phyloP scores from a whole-genome alignment of 2,888 invertebrate genomes.

The Drosophila cyrtoloma region DNA sequence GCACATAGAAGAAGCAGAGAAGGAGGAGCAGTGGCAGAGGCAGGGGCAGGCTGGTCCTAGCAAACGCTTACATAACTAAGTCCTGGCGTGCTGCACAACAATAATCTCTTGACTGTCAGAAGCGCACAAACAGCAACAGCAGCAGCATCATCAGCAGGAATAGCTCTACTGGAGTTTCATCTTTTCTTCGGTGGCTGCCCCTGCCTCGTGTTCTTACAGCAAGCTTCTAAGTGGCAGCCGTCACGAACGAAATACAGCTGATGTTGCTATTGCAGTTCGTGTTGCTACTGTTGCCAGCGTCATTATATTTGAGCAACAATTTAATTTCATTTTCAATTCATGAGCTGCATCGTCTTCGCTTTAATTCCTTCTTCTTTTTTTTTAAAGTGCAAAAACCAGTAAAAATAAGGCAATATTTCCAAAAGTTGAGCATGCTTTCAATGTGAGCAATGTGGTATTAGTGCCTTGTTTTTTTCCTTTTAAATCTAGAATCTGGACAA shows the following conservation, averaged over 20 bases:
- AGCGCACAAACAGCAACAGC: constrained; percentile 20
- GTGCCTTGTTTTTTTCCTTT: neutral
- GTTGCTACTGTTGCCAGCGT: constrained; percentile 12
- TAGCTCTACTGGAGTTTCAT: constrained; percentile 6
- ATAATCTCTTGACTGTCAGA: constrained; percentile 58
- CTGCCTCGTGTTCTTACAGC: neutral
- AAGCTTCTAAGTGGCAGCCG: constrained; percentile 48
- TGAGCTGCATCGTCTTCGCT: constrained; percentile 55
- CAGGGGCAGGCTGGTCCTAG: constrained; percentile 8
- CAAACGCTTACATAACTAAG: constrained; percentile 65
- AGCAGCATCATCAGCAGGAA: neutral
- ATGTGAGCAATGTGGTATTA: neutral
- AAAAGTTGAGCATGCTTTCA: neutral
- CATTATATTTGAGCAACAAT: constrained; percentile 55
- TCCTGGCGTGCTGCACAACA: constrained; percentile 54
- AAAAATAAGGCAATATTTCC: constrained; percentile 15
- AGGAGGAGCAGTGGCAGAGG: neutral
- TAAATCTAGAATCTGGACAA: neutral
- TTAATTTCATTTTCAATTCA: constrained; percentile 76
- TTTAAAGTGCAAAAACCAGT: constrained; percentile 34
- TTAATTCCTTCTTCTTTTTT: constrained; percentile 17
- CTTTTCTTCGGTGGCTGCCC: neutral
- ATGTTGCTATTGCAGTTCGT: constrained; percentile 1
- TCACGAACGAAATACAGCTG: constrained; percentile 46
- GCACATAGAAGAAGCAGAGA: neutral